Conservation (phyloP, 2,888 invertebrate genomes). For the Polyommatus iphigenia region DNA sequence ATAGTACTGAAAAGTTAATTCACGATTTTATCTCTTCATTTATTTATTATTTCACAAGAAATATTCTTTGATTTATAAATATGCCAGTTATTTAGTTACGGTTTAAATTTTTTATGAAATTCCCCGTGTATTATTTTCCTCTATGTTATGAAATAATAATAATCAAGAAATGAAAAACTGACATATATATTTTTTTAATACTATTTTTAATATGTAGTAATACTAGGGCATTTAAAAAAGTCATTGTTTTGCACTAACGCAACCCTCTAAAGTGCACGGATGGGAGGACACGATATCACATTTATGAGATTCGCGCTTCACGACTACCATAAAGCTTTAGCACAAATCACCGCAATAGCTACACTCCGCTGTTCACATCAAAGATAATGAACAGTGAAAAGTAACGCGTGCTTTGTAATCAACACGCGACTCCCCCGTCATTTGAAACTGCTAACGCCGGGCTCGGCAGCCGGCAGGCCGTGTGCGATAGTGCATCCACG, state of each 20-base stretch:
- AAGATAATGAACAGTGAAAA: slow-evolving; percentile 34
- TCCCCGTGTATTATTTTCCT: too few relatives aligned
- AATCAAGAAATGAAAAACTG: too few relatives aligned
- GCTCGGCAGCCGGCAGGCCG: background rate
- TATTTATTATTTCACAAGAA: too few relatives aligned
- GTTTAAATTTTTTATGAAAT: too few relatives aligned
- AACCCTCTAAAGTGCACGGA: background rate
- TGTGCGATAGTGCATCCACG: slow-evolving; percentile 32
- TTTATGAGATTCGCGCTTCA: slow-evolving; percentile 8
- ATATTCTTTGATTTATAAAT: too few relatives aligned
- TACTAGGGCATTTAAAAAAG: too few relatives aligned
- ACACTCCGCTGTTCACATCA: slow-evolving; percentile 14
- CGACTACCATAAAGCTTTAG: slow-evolving; percentile 19
- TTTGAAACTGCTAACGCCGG: slow-evolving; percentile 25
- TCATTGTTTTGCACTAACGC: background rate
- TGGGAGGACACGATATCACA: background rate
- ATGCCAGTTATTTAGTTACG: too few relatives aligned
- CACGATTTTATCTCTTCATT: background rate
- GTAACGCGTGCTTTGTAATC: slow-evolving; percentile 33
- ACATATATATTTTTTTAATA: too few relatives aligned
- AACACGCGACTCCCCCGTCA: slow-evolving; percentile 31
- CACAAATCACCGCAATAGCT: slow-evolving; percentile 27
- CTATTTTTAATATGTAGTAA: too few relatives aligned
- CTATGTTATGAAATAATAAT: too few relatives aligned
- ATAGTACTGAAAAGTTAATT: background rate